phyloP scores from a whole-genome alignment of 2,797 vertebrate species.

The Catostomus latipinnis region DNA sequence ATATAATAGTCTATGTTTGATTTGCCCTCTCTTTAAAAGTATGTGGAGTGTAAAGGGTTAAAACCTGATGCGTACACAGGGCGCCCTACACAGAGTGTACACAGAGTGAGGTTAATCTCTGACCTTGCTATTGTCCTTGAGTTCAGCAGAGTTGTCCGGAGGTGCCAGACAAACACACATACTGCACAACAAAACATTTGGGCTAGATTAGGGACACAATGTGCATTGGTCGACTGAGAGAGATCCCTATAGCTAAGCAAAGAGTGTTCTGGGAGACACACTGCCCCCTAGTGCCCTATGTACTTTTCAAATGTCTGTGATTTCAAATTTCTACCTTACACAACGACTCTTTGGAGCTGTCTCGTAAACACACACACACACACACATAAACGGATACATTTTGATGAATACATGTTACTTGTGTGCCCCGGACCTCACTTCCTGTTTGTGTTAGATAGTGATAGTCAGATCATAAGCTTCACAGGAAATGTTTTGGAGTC shows the following conservation, averaged over 20 bases:
- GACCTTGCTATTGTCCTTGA: constrained; percentile 64
- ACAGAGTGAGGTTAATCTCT: constrained; percentile 47
- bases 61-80: constrained; percentile 43
- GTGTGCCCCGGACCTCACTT: constrained; percentile 59
- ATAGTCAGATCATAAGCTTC: constrained; percentile 56
- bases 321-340: constrained; percentile 8
- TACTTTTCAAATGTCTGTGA: neutral
- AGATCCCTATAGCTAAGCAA: constrained; percentile 20
- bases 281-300: constrained; percentile 60
- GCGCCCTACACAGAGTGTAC: constrained; percentile 22
- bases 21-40: constrained; percentile 11
- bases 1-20: neutral
- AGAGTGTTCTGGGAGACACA: constrained; percentile 44
- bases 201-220: constrained; percentile 24
- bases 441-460: constrained; percentile 40
- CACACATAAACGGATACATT: neutral
- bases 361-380: constrained; percentile 34
- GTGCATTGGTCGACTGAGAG: constrained; percentile 10
- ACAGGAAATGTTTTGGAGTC: constrained; percentile 81
- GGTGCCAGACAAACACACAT: constrained; percentile 47
- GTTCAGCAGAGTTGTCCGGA: constrained; percentile 48
- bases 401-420: constrained; percentile 58
- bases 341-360: neutral
- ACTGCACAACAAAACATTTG: constrained; percentile 41
- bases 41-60: constrained; percentile 24